phyloP scores from a whole-genome alignment of 2,797 vertebrate genomes.

The Ptychobarbus kaznakovi region DNA sequence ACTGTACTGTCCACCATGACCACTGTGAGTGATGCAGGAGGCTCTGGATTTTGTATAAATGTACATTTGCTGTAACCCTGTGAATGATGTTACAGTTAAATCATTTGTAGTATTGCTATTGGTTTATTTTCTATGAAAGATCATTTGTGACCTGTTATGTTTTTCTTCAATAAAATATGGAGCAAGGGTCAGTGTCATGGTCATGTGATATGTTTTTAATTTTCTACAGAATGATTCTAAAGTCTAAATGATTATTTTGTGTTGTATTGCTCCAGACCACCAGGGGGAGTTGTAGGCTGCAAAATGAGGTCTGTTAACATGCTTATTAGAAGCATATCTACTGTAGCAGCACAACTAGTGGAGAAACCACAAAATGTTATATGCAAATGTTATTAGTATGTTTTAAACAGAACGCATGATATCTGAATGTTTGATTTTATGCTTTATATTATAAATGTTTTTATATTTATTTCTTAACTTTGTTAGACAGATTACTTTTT shows the following conservation, averaged over 20 bases:
- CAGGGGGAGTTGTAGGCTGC: conserved; percentile 4
- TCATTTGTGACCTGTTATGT: conserved; percentile 57
- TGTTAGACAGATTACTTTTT: not conserved
- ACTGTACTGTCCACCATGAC: conserved; percentile 58
- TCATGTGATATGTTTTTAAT: not conserved
- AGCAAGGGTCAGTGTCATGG: conserved; percentile 40
- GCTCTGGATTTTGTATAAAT: conserved; percentile 72
- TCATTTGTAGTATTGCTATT: conserved; percentile 75
- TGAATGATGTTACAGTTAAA: conserved; percentile 71
- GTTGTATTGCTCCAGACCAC: conserved; percentile 4
- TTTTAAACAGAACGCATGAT: too few species aligned
- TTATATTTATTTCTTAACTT: not conserved
- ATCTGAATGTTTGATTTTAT: not conserved
- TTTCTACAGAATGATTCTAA: not conserved
- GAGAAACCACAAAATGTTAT: not conserved
- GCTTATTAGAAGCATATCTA: not conserved
- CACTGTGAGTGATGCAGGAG: conserved; percentile 68
- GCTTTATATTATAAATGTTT: not conserved
- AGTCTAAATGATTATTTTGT: not conserved
- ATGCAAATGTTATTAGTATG: not conserved
- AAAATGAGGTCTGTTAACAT: not conserved
- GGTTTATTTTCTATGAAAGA: conserved; percentile 74
- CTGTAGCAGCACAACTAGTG: not conserved
- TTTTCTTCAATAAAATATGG: conserved; percentile 67
- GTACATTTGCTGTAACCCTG: conserved; percentile 73